phyloP scores from a whole-genome alignment of 2,113 vertebrate genomes.

The Chloebia gouldiae region DNA sequence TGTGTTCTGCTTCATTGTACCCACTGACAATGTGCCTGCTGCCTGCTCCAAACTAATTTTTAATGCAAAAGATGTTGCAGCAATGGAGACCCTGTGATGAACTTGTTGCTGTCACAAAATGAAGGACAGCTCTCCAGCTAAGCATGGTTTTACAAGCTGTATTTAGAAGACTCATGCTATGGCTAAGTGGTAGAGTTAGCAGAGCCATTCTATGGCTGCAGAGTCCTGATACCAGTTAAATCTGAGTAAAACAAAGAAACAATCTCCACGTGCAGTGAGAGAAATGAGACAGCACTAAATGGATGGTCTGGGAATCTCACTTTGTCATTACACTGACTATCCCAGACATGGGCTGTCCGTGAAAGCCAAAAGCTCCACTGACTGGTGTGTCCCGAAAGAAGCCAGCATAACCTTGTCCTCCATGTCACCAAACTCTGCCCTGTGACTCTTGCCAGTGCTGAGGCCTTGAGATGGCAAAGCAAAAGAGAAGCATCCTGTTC shows the following conservation, averaged over 20 bases:
- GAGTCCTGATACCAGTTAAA: background rate
- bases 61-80: background rate
- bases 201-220: background rate
- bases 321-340: background rate
- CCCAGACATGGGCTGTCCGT: background rate
- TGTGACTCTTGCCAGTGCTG: background rate
- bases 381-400: background rate
- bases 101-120: background rate
- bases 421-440: background rate
- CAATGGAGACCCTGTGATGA: background rate
- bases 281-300: background rate
- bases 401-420: background rate
- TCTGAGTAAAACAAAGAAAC: background rate
- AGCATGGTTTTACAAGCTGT: background rate
- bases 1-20: background rate
- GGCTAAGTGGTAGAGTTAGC: background rate
- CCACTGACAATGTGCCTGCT: background rate
- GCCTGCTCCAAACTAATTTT: background rate
- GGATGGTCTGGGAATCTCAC: background rate
- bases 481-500: background rate
- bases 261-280: background rate
- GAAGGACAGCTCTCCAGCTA: background rate
- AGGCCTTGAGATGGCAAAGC: background rate
- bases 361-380: background rate
- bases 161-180: background rate